Percentiles rank a stretch among this genome's conserved stretches.
Conservation (phyloP, 1,140 invertebrate species). For the Helicoverpa zea region DNA sequence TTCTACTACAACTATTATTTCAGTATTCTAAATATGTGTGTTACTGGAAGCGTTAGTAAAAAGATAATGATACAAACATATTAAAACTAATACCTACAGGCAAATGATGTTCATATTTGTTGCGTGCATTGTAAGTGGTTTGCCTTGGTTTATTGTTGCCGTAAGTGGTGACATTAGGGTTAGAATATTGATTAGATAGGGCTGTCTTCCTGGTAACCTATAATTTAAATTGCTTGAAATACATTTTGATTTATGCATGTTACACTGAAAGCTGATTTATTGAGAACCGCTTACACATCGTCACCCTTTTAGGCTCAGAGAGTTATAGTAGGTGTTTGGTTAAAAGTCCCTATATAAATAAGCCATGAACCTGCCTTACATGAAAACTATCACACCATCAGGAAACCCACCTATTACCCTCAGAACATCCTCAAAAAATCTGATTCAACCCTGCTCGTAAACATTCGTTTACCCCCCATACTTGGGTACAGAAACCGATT, state of each 20-base stretch:
- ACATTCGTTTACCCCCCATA: slow-evolving; percentile 41
- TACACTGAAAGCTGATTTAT: no score
- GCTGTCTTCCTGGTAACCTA: no score
- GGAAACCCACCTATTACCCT: not conserved
- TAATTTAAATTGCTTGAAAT: no score
- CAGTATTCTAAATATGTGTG: slow-evolving; percentile 14
- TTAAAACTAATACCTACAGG: not conserved
- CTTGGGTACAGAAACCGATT: slow-evolving; percentile 47
- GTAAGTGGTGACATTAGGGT: slow-evolving; percentile 1
- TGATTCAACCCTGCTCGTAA: slow-evolving; percentile 15
- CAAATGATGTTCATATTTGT: not conserved
- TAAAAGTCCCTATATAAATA: no score
- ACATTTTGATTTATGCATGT: no score
- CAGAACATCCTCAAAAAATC: slow-evolving; percentile 2
- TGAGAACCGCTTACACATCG: no score
- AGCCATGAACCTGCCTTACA: no score
- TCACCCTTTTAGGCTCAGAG: no score
- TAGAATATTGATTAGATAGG: not conserved
- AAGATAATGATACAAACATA: not conserved
- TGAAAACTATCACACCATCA: no score
- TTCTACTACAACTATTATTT: not conserved
- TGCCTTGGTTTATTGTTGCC: not conserved
- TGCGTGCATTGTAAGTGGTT: slow-evolving; percentile 8
- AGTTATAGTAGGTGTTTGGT: no score
- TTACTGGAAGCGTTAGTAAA: not conserved